Evolutionary conservation across 2,888 invertebrate genomes (phyloP), one percentile per base, ranked within the genome.

Genomic region (Teleogryllus oceanicus): DNA sequence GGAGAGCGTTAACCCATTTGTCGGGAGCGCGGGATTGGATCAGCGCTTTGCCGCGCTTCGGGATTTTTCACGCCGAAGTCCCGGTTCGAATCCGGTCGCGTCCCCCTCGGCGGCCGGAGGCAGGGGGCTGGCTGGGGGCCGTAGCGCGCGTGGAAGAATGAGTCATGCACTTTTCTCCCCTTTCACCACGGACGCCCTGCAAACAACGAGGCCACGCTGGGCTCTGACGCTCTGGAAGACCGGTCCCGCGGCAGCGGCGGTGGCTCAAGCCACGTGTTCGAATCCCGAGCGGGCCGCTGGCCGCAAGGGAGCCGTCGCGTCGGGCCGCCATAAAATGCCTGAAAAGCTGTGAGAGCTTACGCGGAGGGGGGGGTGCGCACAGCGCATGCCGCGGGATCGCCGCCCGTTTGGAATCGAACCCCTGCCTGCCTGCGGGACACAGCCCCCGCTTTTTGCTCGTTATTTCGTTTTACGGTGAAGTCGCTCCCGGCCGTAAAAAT

Each of bases 71-170:
- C n/a, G 62, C 62, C n/a, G 16, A 62, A n/a, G 13, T n/a, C 62
- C 62, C 62, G n/a, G 62, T 62, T 62, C 62, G 62, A 62, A 62
- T 62, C 62, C 62, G 62, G 62, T 62, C 62, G 62, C n/a, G n/a
- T n/a, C 16, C n/a, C 16, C 16, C n/a, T 13, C 13, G n/a, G n/a
- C 16, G 62, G 62, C n/a, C 4, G n/a, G 8, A 13, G 62, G 62
- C 16, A 18, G 62, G 62, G 12, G 62, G 62, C 16, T 13, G 62
- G 62, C n/a, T 4, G 62, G n/a, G n/a, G 4, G 16, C 16, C 62
- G 62, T 62, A 8, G 37, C 37, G 62, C 12, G 62, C 62, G 13
- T 62, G 62, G 1, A 62, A 62, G n/a, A 62, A 62, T 62, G 62
- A 62, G 12, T 62, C 62, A n/a, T n/a, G 62, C n/a, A 62, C 62